Evolutionary conservation across 2,888 invertebrate genomes (phyloP).

Genomic region (Girardia tigrina): DNA sequence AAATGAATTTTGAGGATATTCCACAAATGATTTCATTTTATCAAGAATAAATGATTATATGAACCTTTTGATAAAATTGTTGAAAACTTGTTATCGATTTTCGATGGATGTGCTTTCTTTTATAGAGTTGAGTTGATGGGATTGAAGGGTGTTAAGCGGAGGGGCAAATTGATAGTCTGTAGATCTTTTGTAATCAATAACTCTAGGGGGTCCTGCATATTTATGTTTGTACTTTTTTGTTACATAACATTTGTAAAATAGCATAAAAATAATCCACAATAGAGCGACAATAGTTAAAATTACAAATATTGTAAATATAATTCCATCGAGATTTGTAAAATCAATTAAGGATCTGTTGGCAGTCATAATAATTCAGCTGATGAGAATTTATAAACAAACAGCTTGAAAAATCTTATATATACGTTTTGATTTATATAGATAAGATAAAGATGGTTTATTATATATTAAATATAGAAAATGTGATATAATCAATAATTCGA

Average conservation of each 20-base stretch:
- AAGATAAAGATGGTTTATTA: neutral
- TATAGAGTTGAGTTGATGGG: neutral
- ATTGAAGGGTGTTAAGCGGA: neutral
- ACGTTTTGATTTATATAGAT: neutral
- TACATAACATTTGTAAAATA: conserved; percentile 9
- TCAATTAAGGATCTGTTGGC: neutral
- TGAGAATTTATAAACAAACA: neutral
- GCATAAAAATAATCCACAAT: neutral
- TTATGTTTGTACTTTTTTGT: neutral
- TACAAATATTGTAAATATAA: conserved; percentile 5
- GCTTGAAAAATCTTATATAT: neutral
- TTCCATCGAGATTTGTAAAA: neutral
- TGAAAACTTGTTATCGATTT: too few relatives aligned
- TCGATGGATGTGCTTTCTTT: neutral
- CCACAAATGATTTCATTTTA: too few relatives aligned
- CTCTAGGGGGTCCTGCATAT: neutral
- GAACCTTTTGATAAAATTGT: too few relatives aligned
- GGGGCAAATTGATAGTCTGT: neutral
- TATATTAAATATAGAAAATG: neutral
- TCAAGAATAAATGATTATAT: too few relatives aligned
- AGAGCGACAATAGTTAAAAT: conserved; percentile 9
- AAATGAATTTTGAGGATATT: too few relatives aligned
- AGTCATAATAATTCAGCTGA: neutral
- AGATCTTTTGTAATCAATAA: neutral
- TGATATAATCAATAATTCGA: neutral